Evolutionary conservation across 1,140 invertebrate genomes (phyloP).

Genomic region (Halotydeus destructor): DNA sequence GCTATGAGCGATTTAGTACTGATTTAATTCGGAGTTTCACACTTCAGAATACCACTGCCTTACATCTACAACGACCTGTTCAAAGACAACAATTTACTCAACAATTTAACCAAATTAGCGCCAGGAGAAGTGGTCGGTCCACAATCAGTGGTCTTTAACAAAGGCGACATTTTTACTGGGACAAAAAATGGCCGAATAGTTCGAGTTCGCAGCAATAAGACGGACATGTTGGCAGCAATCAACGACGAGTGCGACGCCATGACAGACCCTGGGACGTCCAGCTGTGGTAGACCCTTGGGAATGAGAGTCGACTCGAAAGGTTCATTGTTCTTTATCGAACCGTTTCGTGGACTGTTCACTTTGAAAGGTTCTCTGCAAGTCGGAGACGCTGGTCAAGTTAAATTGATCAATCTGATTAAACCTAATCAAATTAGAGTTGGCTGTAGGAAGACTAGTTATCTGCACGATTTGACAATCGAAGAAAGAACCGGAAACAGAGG

Average conservation of each 20-base stretch:
- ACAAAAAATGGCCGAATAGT: no score
- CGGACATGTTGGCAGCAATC: constrained; percentile 10
- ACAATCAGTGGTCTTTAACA: no score
- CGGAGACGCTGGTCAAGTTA: not conserved
- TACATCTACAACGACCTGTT: no score
- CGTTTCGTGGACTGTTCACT: constrained; percentile 50
- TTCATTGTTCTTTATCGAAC: constrained; percentile 45
- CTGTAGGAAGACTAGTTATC: not conserved
- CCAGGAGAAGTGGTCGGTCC: no score
- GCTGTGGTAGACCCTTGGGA: constrained; percentile 60
- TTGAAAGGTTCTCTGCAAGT: no score
- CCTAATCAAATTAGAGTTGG: not conserved
- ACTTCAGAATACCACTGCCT: no score
- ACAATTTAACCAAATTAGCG: no score
- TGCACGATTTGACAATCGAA: constrained; percentile 9
- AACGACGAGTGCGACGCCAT: constrained; percentile 1
- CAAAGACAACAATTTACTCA: no score
- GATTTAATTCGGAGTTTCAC: no score
- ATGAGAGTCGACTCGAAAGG: constrained; percentile 47
- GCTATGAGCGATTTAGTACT: no score
- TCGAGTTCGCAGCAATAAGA: no score
- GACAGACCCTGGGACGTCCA: constrained; percentile 20
- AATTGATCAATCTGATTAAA: not conserved
- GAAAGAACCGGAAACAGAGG: constrained; percentile 8
- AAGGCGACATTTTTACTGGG: no score